Base-by-base conservation (phyloP, 2,888 invertebrate species). In the Xanthostigma xanthostigma region DNA sequence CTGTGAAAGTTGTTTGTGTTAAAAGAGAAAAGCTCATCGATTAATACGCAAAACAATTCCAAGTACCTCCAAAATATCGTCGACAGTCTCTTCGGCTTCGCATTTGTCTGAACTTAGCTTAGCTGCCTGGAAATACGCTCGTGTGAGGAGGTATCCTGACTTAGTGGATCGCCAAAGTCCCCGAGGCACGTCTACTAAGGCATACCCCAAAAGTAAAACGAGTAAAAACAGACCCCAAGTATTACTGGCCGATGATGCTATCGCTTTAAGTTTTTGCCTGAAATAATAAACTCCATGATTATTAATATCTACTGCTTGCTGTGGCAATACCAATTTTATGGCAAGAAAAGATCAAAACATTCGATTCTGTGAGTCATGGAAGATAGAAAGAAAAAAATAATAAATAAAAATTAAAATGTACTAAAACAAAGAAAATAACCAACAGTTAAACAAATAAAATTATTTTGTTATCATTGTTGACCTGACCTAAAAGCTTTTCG, bases 211-310 rank as follows among this genome's bases (percentile, higher is more conserved):
- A 53, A 99, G 72, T 17, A 98, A 70, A 43, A 98, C 91, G 44
- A 99, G 71, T 35, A 98, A 71, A 64, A 97, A 94, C 46, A 99
- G 71, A 49, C 98, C 98, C 98, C 98, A 99, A 0, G 98, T 98
- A 64, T 99, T 99, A 61, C 95, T 95, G 3, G 98, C 97, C 12
- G 96, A 93, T 4, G 97, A 93, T 27, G 96, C 92, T 55, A 99
- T 94, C 0, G 94, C 89, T 70, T 96, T 97, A 36, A 98, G 72
- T 65, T 95, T 91, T 50, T 78, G 77, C 57, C 84, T 83, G 63
- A 37, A 63, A 62, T 50, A 53, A 44, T 51, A 12, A 51, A 43
- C 47, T 45, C 44, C 11, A 34, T 37, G 17, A 13, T 41, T 41
- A 13, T 41, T 35, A 46, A 12, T 33, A 42, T 43, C 35, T 45